phyloP scores from a whole-genome alignment of 2,888 invertebrate species.

The Cremastobaeus sp. region DNA sequence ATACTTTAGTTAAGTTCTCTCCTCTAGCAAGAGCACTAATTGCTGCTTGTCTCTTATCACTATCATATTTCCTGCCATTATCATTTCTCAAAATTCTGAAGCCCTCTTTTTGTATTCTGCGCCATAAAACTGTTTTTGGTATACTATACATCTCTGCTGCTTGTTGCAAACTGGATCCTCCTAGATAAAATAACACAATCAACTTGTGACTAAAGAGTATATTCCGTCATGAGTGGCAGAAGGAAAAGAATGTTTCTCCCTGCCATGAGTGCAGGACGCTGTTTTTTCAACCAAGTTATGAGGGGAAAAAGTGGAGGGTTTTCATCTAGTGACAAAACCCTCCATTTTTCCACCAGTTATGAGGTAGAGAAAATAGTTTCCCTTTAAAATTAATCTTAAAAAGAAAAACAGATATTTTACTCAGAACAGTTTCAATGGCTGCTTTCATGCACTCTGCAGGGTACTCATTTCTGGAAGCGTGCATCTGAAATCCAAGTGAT shows the following conservation, averaged over 20 bases:
- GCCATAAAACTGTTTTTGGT: slow-evolving; percentile 79
- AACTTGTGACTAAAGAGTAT: no score
- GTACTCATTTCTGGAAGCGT: slow-evolving; percentile 77
- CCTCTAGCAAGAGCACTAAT: slow-evolving; percentile 77
- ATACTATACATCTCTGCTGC: slow-evolving; percentile 77
- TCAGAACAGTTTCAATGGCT: slow-evolving; percentile 76
- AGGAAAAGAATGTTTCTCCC: no score
- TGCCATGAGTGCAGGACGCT: no score
- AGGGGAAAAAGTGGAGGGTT: no score
- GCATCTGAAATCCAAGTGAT: slow-evolving; percentile 73
- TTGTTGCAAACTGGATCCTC: slow-evolving; percentile 77
- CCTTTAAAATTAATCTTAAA: no score
- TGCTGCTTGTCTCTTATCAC: slow-evolving; percentile 76
- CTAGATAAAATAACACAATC: no score
- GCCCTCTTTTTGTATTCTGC: slow-evolving; percentile 77
- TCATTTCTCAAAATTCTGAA: slow-evolving; percentile 71
- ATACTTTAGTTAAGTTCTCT: slow-evolving; percentile 77
- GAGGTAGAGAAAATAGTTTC: no score
- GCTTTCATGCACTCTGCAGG: slow-evolving; percentile 76
- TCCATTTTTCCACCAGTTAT: no score
- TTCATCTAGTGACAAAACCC: no score
- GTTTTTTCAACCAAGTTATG: no score
- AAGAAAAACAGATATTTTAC: no score
- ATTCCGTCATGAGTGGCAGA: no score
- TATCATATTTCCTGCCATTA: slow-evolving; percentile 71